Evolutionary conservation across 2,113 vertebrate species (phyloP).

Genomic region (Parotia lawesii): DNA sequence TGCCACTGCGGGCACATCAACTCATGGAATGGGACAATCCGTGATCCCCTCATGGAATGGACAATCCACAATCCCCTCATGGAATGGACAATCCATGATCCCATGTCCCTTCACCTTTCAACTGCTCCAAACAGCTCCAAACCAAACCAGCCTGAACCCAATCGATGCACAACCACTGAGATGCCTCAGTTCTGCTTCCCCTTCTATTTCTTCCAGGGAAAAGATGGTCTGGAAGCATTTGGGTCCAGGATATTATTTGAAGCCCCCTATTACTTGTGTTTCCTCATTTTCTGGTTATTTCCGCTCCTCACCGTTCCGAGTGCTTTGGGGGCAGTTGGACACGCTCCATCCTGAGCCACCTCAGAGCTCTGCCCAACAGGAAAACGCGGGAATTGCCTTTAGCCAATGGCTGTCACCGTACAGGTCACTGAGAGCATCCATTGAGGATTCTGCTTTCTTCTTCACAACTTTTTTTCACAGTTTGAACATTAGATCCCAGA

Average conservation of each 20-base stretch:
- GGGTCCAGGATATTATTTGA: neutral
- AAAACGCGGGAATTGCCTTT: neutral
- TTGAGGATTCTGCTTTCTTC: neutral
- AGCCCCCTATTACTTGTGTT: neutral
- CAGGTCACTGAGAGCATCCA: neutral
- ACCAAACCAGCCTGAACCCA: neutral
- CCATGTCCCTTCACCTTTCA: neutral
- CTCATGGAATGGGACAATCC: neutral
- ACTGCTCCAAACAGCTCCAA: neutral
- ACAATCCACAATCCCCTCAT: rapidly evolving
- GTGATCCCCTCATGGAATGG: rapidly evolving
- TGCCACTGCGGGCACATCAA: neutral
- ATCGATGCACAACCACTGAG: neutral
- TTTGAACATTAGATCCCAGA: neutral
- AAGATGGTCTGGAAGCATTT: neutral
- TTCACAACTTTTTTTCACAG: neutral
- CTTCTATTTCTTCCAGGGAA: neutral
- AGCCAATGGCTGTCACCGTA: neutral
- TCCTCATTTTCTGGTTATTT: neutral
- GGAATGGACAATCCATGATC: rapidly evolving
- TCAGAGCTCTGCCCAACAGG: neutral
- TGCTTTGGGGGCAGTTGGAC: neutral
- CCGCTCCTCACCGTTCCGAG: neutral
- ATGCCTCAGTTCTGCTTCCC: neutral
- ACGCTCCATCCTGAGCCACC: neutral